A percentile compares a stretch with the other conserved stretches of the same genome.
phyloP scores from a whole-genome alignment of 1,140 invertebrate genomes.

The Caenorhabditis latens region DNA sequence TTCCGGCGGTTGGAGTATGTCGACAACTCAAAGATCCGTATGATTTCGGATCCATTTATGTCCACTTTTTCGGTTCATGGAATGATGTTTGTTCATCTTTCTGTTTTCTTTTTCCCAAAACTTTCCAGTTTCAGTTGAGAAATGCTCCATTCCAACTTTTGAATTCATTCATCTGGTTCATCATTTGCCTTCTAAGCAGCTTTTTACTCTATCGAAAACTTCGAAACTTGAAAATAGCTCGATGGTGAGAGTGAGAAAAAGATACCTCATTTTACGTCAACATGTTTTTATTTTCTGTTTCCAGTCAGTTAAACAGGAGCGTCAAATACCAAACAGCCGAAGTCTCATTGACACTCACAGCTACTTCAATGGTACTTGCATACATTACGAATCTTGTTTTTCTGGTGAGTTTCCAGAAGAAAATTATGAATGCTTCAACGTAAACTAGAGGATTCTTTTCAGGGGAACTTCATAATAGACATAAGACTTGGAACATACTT shows the following conservation, averaged over 20 bases:
- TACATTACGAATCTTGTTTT: constrained; percentile 13
- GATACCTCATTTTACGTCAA: not conserved
- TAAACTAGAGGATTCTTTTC: not conserved
- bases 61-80: not conserved
- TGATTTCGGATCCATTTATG: not conserved
- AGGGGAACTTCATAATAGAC: not conserved
- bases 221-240: not conserved
- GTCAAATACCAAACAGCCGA: not conserved
- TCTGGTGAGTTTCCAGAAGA: not conserved
- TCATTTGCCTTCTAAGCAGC: not conserved
- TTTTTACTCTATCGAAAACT: not conserved
- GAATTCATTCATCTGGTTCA: not conserved
- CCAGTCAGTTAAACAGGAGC: not conserved
- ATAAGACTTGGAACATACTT: not conserved
- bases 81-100: not conserved
- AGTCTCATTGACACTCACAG: not conserved
- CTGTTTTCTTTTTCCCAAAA: not conserved
- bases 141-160: not conserved
- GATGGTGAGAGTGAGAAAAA: not conserved
- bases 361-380: not conserved
- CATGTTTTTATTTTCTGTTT: not conserved
- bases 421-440: not conserved
- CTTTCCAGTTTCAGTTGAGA: not conserved
- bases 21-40: not conserved
- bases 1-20: not conserved